Conservation (phyloP, 2,888 invertebrate genomes). For the Gastrophysa polygoni region DNA sequence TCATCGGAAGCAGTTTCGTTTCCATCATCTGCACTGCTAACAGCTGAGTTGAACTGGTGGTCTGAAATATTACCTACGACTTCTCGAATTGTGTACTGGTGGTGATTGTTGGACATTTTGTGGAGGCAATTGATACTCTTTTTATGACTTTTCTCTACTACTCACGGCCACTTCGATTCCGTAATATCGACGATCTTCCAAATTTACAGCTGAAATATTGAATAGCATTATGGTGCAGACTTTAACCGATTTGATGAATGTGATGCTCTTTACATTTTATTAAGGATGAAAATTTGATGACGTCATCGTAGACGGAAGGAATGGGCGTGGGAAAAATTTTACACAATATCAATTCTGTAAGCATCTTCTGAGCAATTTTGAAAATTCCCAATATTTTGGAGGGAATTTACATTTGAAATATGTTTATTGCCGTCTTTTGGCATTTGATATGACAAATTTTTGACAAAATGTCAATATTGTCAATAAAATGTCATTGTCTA, state of each 20-base stretch:
- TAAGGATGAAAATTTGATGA: conserved; percentile 26
- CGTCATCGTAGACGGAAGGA: conserved; percentile 30
- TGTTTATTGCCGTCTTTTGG: conserved; percentile 35
- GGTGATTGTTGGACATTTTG: conserved; percentile 28
- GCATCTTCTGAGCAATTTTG: conserved; percentile 15
- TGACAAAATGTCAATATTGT: conserved; percentile 38
- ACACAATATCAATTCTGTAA: conserved; percentile 12
- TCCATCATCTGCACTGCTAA: conserved; percentile 49
- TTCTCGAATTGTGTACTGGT: conserved; percentile 31
- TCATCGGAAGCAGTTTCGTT: conserved; percentile 48
- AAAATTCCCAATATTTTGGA: neutral
- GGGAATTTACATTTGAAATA: conserved; percentile 21
- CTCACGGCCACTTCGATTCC: too few relatives aligned
- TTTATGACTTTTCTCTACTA: neutral
- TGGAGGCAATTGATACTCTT: neutral
- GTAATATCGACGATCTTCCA: neutral
- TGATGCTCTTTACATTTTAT: conserved; percentile 19
- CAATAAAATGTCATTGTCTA: conserved; percentile 37
- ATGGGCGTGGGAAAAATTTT: conserved; percentile 29
- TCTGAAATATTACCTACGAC: conserved; percentile 33
- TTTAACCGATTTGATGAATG: neutral
- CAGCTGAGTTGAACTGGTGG: conserved; percentile 45
- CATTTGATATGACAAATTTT: conserved; percentile 37
- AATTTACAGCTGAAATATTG: conserved; percentile 13
- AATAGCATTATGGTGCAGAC: conserved; percentile 4